These are phyloP conservation scores for Lichenostomus cassidix DNA, from an alignment of 2,113 vertebrate species.

Conservation along the genomic window DNA sequence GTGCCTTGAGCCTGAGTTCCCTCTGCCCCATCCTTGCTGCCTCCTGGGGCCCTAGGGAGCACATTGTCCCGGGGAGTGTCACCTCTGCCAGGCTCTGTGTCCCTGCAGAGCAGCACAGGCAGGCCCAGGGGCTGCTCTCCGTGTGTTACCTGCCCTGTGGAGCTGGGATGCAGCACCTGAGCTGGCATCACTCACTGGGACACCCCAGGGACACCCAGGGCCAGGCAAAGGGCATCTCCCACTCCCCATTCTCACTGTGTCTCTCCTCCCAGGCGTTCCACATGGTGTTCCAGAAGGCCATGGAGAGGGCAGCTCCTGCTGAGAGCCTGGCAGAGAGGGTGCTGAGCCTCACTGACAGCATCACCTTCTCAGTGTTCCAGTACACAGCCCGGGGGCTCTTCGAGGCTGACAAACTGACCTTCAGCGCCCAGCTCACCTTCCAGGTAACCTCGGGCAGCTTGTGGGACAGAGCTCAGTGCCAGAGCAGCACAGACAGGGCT, in stretches of 20 bases:
- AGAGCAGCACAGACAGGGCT: not conserved
- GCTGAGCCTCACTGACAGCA: slow-evolving; percentile 86
- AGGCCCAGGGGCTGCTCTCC: not conserved
- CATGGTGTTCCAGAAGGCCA: slow-evolving; percentile 89
- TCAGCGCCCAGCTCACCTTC: slow-evolving; percentile 89
- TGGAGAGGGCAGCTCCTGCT: slow-evolving; percentile 77
- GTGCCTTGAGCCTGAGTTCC: not conserved
- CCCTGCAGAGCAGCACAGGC: not conserved
- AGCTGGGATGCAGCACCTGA: not conserved
- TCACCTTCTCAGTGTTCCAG: slow-evolving; percentile 90
- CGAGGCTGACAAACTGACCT: slow-evolving; percentile 91
- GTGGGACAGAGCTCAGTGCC: not conserved
- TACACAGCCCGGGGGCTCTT: slow-evolving; percentile 91
- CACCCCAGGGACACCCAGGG: not conserved
- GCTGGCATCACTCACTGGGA: not conserved
- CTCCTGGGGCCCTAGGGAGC: not conserved
- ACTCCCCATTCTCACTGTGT: rapidly evolving
- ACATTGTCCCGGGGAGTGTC: not conserved
- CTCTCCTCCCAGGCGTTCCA: slow-evolving; percentile 83
- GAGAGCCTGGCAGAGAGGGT: slow-evolving; percentile 81
- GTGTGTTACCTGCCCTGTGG: not conserved
- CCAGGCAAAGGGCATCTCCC: not conserved
- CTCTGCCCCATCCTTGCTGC: not conserved
- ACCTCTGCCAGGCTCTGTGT: not conserved
- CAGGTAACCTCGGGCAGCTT: slow-evolving; percentile 74